Evolutionary conservation across 2,888 invertebrate genomes (phyloP).

Genomic region (Drosophila niveifrons): DNA sequence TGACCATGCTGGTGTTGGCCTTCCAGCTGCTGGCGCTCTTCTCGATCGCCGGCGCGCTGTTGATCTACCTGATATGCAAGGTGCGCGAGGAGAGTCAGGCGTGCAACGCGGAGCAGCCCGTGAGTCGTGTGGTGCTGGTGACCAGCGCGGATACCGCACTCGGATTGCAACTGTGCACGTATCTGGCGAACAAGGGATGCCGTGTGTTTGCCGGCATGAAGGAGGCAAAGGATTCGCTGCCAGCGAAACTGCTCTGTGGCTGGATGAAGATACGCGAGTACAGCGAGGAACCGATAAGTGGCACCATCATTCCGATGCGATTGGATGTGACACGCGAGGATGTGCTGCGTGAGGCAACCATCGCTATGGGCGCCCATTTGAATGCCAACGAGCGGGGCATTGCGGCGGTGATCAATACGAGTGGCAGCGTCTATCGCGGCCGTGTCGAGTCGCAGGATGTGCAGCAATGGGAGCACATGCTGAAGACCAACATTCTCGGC

Average conservation of each 20-base stretch:
- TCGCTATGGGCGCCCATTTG: constrained; percentile 91
- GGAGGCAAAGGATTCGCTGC: constrained; percentile 87
- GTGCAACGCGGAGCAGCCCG: constrained; percentile 81
- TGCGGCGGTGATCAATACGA: constrained; percentile 93
- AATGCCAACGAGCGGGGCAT: constrained; percentile 93
- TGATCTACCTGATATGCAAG: constrained; percentile 92
- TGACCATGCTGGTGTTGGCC: constrained; percentile 92
- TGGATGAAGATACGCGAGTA: constrained; percentile 88
- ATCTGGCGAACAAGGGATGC: constrained; percentile 90
- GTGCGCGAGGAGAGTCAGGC: constrained; percentile 88
- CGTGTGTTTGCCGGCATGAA: constrained; percentile 91
- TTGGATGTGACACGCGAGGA: constrained; percentile 93
- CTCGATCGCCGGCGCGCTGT: constrained; percentile 93
- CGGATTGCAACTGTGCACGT: constrained; percentile 91
- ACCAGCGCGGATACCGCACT: constrained; percentile 93
- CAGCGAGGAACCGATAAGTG: constrained; percentile 84
- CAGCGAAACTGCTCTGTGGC: constrained; percentile 88
- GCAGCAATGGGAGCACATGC: constrained; percentile 88
- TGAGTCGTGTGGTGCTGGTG: constrained; percentile 90
- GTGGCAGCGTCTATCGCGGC: constrained; percentile 91
- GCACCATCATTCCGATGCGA: constrained; percentile 89
- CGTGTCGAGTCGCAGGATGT: constrained; percentile 89
- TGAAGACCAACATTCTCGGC: constrained; percentile 90
- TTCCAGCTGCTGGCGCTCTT: constrained; percentile 93
- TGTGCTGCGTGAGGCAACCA: constrained; percentile 91